Conservation (phyloP, 1,140 invertebrate genomes). For the Zaprionus ornatus region DNA sequence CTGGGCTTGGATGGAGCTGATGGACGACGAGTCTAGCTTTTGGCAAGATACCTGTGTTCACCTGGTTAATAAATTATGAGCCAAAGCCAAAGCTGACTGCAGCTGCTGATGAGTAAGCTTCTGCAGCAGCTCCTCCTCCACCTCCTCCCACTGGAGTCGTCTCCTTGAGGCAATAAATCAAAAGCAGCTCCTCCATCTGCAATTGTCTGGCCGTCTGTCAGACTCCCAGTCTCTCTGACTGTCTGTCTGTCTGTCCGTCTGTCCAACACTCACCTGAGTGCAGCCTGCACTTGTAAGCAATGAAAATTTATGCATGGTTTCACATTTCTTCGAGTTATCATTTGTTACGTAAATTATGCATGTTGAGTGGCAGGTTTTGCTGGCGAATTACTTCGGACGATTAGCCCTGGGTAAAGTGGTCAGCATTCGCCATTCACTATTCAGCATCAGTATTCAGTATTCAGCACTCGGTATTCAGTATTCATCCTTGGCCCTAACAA, state of each 20-base stretch:
- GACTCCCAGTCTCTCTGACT: constrained; percentile 34
- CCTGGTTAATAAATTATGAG: constrained; percentile 72
- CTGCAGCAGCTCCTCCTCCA: constrained; percentile 14
- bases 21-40: constrained; percentile 41
- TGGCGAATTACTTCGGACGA: constrained; percentile 69
- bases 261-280: not conserved
- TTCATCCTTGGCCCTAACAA: constrained; percentile 3
- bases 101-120: constrained; percentile 71
- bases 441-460: constrained; percentile 12
- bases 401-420: constrained; percentile 67
- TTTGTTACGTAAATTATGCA: constrained; percentile 81
- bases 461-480: constrained; percentile 3
- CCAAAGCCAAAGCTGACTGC: constrained; percentile 65
- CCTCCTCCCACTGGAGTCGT: constrained; percentile 15
- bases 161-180: constrained; percentile 66
- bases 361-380: constrained; percentile 76
- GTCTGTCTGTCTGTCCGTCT: not conserved
- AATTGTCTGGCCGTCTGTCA: constrained; percentile 64
- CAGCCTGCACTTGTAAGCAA: constrained; percentile 49
- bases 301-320: constrained; percentile 77
- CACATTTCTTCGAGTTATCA: constrained; percentile 82
- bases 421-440: constrained; percentile 28
- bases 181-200: constrained; percentile 58
- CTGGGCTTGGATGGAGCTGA: constrained; percentile 3
- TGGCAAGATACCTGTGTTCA: constrained; percentile 20